A percentile compares a stretch with the other conserved stretches of the same genome.
Conservation (phyloP, 2,113 vertebrate species). For the Urocynchramus pylzowi region DNA sequence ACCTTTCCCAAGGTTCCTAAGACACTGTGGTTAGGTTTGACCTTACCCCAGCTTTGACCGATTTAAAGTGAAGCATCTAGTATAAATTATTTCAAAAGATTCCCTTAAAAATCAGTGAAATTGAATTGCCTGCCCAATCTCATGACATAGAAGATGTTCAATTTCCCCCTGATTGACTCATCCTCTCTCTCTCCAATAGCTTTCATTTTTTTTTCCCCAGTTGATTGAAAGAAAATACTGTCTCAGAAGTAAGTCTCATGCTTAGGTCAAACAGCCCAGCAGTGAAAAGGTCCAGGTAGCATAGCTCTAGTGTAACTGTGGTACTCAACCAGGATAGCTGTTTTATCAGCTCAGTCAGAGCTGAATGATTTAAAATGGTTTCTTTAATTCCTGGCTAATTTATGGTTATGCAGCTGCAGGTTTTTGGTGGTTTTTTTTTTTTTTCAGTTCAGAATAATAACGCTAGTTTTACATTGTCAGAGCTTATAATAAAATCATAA, state of each 20-base stretch:
- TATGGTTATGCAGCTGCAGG: neutral
- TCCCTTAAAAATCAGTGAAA: neutral
- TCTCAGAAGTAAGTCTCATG: neutral
- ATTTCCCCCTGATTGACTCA: neutral
- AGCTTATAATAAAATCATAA: neutral
- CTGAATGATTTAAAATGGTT: neutral
- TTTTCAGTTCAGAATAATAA: neutral
- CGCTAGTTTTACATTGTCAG: neutral
- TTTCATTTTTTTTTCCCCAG: rapidly evolving
- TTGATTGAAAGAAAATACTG: neutral
- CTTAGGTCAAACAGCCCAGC: neutral
- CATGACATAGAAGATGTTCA: neutral
- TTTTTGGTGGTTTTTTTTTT: neutral
- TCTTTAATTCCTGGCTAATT: neutral
- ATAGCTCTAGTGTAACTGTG: neutral
- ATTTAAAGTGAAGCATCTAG: neutral
- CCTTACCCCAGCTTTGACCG: neutral
- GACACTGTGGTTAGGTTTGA: neutral
- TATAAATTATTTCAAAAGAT: neutral
- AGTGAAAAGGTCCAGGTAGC: neutral
- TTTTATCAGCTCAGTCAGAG: neutral
- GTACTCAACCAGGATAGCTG: neutral
- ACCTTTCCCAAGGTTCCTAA: neutral
- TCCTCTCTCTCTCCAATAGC: neutral
- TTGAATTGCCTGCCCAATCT: neutral